Base-by-base conservation (phyloP, 2,113 vertebrate genomes). In the Falco punctatus region DNA sequence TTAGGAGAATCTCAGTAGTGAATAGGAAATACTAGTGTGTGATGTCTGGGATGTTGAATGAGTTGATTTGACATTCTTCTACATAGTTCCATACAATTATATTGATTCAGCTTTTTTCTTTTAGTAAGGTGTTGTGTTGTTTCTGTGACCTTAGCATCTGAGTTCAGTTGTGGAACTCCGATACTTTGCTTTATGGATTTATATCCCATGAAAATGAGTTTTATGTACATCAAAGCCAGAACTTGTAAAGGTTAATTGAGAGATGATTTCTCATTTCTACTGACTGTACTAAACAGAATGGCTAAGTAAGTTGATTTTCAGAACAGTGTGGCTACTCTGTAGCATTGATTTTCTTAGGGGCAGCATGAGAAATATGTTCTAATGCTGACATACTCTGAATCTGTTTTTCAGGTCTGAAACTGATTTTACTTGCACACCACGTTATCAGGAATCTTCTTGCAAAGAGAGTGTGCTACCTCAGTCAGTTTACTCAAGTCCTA, bases 401-500 rank as follows among this genome's bases (percentile, higher is more conserved):
- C n/a, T 97, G 24, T 92, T 94, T 98, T 91, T 89, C 91, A 98
- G 98, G 40, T 94, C 91, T 96, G 97, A 96, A 75, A 49, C 66
- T 35, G 96, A 97, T 28, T 96, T 86, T 14, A 51, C 48, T 57
- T 83, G 10, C 70, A 78, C 48, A 2, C 72, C 95, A 18, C 28
- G 10, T 54, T 81, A 51, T 82, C 98, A 97, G 86, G 97, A 93
- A 44, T 81, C 62, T 52, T 57, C 92, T 84, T 97, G 73, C 54
- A 95, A 92, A 51, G 97, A 98, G 20, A 69, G 49, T 38, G 79
- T 88, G 11, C 97, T 98, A 3, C 98, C 98, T 72, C 97, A 97
- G 54, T 98, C 98, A 14, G 61, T 48, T 33, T 98, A 97, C 91
- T 98, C 98, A 23, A 98, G 97, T 93, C 98, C 98, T 28, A 98